Evolutionary conservation across 2,888 invertebrate genomes (phyloP).

Genomic region (Oligia latruncula): DNA sequence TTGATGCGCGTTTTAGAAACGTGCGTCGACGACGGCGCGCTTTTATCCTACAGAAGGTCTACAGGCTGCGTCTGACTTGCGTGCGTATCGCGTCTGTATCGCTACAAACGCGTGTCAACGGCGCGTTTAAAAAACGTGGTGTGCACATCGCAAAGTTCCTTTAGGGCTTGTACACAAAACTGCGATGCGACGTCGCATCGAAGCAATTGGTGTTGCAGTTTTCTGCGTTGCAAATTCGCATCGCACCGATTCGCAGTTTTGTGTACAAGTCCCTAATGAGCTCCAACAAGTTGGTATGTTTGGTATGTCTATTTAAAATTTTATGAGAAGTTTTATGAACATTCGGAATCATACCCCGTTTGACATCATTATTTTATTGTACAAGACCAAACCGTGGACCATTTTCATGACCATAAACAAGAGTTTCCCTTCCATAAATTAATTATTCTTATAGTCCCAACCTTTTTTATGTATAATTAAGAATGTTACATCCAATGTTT

Average conservation of each 20-base stretch:
- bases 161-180: background rate
- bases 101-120: too few species aligned
- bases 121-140: too few species aligned
- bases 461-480: slow-evolving; percentile 70
- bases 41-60: too few species aligned
- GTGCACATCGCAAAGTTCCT: background rate
- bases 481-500: slow-evolving; percentile 66
- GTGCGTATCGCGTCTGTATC: too few species aligned
- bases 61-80: too few species aligned
- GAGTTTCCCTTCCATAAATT: slow-evolving; percentile 44
- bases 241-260: too few species aligned
- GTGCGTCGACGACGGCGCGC: too few species aligned
- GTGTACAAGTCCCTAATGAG: too few species aligned
- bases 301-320: background rate
- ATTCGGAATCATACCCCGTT: background rate
- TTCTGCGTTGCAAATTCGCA: too few species aligned
- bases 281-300: background rate
- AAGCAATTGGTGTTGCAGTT: too few species aligned
- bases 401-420: background rate
- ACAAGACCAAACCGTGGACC: background rate
- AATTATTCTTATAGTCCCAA: slow-evolving; percentile 47
- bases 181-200: too few species aligned
- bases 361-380: background rate
- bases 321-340: background rate
- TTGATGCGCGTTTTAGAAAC: too few species aligned